Percentiles rank a stretch among this genome's conserved stretches.
Conservation (phyloP, 2,113 vertebrate genomes). For the Hirundichthys speculiger region DNA sequence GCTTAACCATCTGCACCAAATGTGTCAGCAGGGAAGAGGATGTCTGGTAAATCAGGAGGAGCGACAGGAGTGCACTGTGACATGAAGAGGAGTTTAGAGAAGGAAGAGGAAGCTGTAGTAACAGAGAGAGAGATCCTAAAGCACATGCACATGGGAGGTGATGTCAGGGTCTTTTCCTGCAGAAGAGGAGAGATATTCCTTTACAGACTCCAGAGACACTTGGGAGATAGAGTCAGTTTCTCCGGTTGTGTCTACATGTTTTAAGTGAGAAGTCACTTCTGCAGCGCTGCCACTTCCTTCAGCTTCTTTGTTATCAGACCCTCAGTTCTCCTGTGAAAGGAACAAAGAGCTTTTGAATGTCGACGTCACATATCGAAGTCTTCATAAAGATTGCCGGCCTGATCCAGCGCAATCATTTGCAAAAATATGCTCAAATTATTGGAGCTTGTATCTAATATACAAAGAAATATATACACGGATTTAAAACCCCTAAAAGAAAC, state of each 20-base stretch:
- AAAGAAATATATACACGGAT: too few relatives aligned
- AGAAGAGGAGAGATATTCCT: constrained; percentile 17
- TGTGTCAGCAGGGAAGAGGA: constrained; percentile 85
- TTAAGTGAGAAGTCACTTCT: constrained; percentile 22
- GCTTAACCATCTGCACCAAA: constrained; percentile 91
- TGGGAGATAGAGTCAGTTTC: constrained; percentile 41
- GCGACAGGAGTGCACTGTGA: constrained; percentile 59
- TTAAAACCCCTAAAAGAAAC: too few relatives aligned
- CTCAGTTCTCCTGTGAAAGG: not conserved
- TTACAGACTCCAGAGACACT: constrained; percentile 20
- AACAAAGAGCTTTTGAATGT: not conserved
- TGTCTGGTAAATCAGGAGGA: constrained; percentile 76
- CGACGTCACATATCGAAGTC: not conserved
- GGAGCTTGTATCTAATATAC: too few relatives aligned
- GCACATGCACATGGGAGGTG: constrained; percentile 44
- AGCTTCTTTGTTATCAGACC: not conserved
- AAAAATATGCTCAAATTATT: too few relatives aligned
- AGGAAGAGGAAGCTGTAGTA: constrained; percentile 39
- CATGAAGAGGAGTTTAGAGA: constrained; percentile 58
- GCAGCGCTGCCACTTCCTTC: constrained; percentile 1
- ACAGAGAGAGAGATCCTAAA: constrained; percentile 41
- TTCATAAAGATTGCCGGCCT: too few relatives aligned
- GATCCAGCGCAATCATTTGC: too few relatives aligned
- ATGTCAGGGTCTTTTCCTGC: constrained; percentile 42
- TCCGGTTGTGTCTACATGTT: constrained; percentile 16